Evolutionary conservation across 2,888 invertebrate genomes (phyloP).

Genomic region (Lycophotia porphyrea): DNA sequence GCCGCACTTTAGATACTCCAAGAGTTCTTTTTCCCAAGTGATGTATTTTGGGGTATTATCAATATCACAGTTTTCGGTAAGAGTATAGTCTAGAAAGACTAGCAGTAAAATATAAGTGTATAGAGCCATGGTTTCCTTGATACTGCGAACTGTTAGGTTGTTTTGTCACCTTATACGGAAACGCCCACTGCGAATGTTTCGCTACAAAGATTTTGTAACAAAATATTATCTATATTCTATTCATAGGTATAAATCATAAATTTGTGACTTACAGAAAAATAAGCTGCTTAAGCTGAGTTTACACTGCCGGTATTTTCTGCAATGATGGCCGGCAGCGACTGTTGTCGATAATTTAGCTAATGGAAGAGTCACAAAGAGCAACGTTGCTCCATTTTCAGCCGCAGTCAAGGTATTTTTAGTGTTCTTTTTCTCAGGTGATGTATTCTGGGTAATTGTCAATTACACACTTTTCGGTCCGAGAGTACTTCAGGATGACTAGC

Average conservation of each 20-base stretch:
- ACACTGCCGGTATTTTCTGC: background rate
- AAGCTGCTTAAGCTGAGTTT: background rate
- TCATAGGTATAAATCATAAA: background rate
- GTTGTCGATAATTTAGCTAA: background rate
- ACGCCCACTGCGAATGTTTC: slow-evolving; percentile 32
- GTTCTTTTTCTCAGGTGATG: slow-evolving; percentile 59
- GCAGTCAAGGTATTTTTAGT: slow-evolving; percentile 32
- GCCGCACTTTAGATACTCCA: slow-evolving; percentile 33
- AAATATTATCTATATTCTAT: background rate
- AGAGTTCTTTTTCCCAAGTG: slow-evolving; percentile 62
- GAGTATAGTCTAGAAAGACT: slow-evolving; percentile 3
- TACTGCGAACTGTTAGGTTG: slow-evolving; percentile 32
- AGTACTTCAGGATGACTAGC: slow-evolving; percentile 9
- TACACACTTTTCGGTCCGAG: slow-evolving; percentile 19
- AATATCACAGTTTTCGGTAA: slow-evolving; percentile 29
- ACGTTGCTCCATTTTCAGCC: background rate
- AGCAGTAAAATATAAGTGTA: slow-evolving; percentile 38
- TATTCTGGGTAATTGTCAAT: slow-evolving; percentile 33
- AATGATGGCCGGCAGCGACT: background rate
- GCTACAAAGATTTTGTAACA: background rate
- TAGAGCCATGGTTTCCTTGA: slow-evolving; percentile 40
- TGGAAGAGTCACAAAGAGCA: background rate
- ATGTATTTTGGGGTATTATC: slow-evolving; percentile 43
- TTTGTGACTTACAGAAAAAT: background rate
- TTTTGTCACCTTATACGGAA: slow-evolving; percentile 16